Evolutionary conservation across 2,888 invertebrate species (phyloP), one percentile per base, ranked within the genome.

Genomic region (Pasiphila rectangulata): DNA sequence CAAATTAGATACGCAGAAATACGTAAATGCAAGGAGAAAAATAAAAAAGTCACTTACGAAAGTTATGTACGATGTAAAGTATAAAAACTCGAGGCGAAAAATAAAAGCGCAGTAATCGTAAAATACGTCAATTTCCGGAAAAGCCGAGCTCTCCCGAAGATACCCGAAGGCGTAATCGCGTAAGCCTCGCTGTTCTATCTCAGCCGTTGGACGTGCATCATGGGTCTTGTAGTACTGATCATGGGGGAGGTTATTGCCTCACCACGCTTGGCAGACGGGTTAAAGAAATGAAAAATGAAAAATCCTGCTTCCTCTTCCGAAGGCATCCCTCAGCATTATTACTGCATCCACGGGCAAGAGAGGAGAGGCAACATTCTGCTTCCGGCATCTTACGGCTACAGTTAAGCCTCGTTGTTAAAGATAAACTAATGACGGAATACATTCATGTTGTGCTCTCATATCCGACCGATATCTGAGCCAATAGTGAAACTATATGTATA

Each of bases 381-480:
- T n/a, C n/a, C n/a, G n/a, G n/a, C n/a, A n/a, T n/a, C n/a, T n/a
- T n/a, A n/a, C n/a, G n/a, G n/a, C n/a, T n/a, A n/a, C n/a, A n/a
- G n/a, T n/a, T 66, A 69, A 60, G 55, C 54, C 16, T 35, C 52
- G 53, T 50, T 49, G 55, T 46, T 53, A 40, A 46, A 59, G 74
- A 75, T 75, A 76, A 72, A 72, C 69, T 68, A 72, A 69, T 67
- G 64, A 64, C 56, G 57, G 61, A 52, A 55, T 64, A 67, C 74
- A 72, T 73, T 74, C 73, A 74, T 69, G 63, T 72, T 64, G 63
- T 69, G 64, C 56, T 56, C 58, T 43, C 55, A 47, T n/a, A 59
- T 58, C 51, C 53, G 53, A 59, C 13, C 40, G 63, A 29, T 10
- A n/a, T n/a, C 16, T 4, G n/a, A 7, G 4, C 7, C 16, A 3